phyloP scores from a whole-genome alignment of 2,797 vertebrate species.

The Myiothlypis coronata region DNA sequence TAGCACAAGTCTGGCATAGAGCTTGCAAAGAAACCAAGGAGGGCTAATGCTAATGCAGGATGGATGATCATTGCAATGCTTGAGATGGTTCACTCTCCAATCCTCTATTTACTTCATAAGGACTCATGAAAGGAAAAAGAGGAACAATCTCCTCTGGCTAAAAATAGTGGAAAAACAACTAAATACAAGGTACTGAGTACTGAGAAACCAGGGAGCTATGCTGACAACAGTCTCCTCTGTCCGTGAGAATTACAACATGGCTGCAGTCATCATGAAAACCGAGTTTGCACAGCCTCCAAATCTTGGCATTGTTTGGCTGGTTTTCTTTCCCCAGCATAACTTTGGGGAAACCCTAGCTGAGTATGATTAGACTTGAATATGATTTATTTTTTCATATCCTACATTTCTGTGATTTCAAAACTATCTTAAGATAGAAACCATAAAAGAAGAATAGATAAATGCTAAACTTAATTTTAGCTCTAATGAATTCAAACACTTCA shows the following conservation, averaged over 20 bases:
- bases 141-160: background rate
- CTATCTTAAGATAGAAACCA: background rate
- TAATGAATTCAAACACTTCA: background rate
- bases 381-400: background rate
- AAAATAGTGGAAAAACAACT: background rate
- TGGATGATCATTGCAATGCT: background rate
- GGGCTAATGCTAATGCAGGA: accelerated
- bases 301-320: background rate
- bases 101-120: background rate
- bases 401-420: background rate
- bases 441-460: background rate
- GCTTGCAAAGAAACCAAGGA: background rate
- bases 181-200: background rate
- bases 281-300: background rate
- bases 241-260: background rate
- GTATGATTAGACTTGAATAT: background rate
- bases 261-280: background rate
- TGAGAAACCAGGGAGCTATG: background rate
- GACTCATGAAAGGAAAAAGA: background rate
- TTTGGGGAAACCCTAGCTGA: background rate
- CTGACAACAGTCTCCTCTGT: background rate
- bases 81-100: background rate
- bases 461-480: background rate
- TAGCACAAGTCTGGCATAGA: background rate
- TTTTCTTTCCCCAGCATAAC: background rate